Evolutionary conservation across 1,140 invertebrate species (phyloP).

Genomic region (Laupala kohalensis): DNA sequence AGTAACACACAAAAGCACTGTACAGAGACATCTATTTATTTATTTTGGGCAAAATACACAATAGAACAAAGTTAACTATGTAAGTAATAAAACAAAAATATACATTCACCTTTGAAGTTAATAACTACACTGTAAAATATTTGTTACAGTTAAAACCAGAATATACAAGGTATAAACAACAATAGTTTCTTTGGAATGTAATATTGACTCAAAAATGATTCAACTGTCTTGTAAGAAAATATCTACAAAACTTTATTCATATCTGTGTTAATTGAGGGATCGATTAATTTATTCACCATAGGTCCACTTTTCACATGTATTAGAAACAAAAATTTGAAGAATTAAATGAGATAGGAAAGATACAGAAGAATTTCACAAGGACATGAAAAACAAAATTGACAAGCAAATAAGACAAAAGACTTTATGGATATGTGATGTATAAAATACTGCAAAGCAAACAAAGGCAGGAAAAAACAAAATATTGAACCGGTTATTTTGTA

Average conservation of each 20-base stretch:
- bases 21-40: conserved; percentile 2
- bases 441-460: no score
- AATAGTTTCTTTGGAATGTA: conserved; percentile 13
- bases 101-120: conserved; percentile 10
- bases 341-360: background rate
- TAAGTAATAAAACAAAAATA: conserved; percentile 12
- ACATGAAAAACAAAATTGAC: background rate
- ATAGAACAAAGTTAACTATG: conserved; percentile 2
- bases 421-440: no score
- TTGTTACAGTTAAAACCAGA: conserved; percentile 2
- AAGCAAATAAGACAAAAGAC: no score
- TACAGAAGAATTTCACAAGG: background rate
- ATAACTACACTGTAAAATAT: conserved; percentile 3
- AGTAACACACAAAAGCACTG: background rate
- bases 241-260: background rate
- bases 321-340: background rate
- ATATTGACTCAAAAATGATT: conserved; percentile 1
- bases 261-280: background rate
- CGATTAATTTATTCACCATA: background rate
- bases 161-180: conserved; percentile 13
- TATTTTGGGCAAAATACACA: conserved; percentile 5
- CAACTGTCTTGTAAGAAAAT: background rate
- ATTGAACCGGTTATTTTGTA: no score
- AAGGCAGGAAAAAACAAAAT: no score
- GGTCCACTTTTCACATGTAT: background rate